phyloP scores from a whole-genome alignment of 2,113 vertebrate genomes.

The Paradisaea rubra region DNA sequence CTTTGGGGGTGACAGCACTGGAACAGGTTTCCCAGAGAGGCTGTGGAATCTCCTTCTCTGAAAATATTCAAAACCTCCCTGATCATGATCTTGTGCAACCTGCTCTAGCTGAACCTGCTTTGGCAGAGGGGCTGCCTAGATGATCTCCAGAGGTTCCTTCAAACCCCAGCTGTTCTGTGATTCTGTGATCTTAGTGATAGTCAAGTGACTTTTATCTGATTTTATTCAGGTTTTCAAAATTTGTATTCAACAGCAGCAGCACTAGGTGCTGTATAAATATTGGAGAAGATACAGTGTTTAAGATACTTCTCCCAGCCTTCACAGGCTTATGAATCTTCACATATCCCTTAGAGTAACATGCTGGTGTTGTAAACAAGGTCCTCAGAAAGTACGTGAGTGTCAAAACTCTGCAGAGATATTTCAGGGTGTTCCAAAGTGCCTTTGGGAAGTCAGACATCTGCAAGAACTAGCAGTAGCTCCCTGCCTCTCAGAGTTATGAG shows the following conservation, averaged over 20 bases:
- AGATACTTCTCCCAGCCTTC: neutral
- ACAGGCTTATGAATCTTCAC: rapidly evolving
- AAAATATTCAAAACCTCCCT: neutral
- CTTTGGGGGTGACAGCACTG: neutral
- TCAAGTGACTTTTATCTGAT: neutral
- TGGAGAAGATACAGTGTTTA: neutral
- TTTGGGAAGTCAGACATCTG: neutral
- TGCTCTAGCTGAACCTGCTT: neutral
- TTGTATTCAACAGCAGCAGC: neutral
- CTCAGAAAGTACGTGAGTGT: neutral
- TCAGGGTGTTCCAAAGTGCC: neutral
- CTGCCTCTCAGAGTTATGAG: neutral
- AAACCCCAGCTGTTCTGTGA: neutral
- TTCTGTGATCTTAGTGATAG: neutral
- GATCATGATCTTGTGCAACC: neutral
- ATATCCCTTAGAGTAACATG: neutral
- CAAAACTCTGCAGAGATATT: neutral
- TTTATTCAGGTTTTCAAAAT: neutral
- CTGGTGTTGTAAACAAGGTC: neutral
- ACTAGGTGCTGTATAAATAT: neutral
- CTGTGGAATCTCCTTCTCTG: neutral
- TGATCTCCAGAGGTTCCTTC: neutral
- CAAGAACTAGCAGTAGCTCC: neutral
- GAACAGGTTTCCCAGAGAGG: neutral
- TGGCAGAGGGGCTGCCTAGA: neutral